Evolutionary conservation across 2,888 invertebrate genomes (phyloP).

Genomic region (Brachynemurus nebulosus): DNA sequence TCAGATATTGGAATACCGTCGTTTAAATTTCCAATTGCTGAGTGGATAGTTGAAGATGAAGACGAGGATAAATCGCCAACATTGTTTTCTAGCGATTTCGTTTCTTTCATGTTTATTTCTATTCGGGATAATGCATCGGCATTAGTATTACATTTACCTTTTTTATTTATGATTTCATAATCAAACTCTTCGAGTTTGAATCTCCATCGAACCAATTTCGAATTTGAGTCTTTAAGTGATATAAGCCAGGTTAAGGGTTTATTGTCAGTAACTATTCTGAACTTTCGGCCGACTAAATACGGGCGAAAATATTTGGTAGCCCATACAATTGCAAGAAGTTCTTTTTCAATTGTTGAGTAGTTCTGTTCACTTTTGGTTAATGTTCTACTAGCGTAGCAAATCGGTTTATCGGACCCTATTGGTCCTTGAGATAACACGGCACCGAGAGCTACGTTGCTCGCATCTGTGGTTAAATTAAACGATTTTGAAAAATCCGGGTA

Average conservation of each 20-base stretch:
- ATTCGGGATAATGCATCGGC: constrained; percentile 23
- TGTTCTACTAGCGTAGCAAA: constrained; percentile 26
- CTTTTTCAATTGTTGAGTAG: constrained; percentile 26
- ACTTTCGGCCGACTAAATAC: constrained; percentile 27
- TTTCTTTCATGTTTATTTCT: constrained; percentile 7
- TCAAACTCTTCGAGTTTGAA: constrained; percentile 24
- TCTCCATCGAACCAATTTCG: constrained; percentile 22
- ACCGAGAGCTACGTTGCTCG: constrained; percentile 18
- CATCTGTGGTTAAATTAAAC: too few species aligned
- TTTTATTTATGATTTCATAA: constrained; percentile 23
- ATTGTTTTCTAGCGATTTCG: too few species aligned
- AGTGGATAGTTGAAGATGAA: constrained; percentile 4
- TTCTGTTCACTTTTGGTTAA: constrained; percentile 24
- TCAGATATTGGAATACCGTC: constrained; percentile 3
- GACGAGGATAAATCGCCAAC: not conserved
- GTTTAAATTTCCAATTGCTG: not conserved
- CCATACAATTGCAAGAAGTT: constrained; percentile 27
- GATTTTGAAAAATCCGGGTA: too few species aligned
- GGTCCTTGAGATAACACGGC: constrained; percentile 16
- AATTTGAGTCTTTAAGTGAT: constrained; percentile 22
- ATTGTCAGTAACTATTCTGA: constrained; percentile 26
- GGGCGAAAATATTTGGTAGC: constrained; percentile 25
- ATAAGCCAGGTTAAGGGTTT: constrained; percentile 25
- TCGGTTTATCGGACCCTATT: constrained; percentile 22
- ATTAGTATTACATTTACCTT: constrained; percentile 21